Evolutionary conservation across 2,797 vertebrate genomes (phyloP), one percentile per base, ranked within the genome.

Genomic region (Leptodactylus fallax): DNA sequence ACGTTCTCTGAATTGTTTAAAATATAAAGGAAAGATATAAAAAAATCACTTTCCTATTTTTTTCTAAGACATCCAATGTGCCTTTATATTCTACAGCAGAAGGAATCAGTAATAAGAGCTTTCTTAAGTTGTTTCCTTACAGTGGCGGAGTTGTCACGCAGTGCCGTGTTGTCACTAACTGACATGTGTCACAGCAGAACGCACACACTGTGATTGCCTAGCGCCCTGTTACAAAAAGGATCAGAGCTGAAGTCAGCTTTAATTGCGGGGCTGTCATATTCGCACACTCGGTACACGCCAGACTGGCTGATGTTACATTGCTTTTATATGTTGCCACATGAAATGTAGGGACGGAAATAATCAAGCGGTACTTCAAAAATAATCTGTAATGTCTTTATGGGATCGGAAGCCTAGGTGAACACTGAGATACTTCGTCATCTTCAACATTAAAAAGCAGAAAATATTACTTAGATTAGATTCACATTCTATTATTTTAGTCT

Each of bases 181-280:
- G 79, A 76, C 79, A 81, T 19, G 23, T 76, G 86, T 87, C 79
- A 76, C 51, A 21, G 25, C 63, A 67, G 67, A 80, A 56, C 79
- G 23, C 56, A 3, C 79, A 21, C 79, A 21, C 82, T 81, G 60
- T 76, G 80, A 81, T 87, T 63, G 86, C 79, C 56, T 56, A n/a
- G 25, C 27, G 19, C 65, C 49, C 53, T 77, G 55, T 58, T 47
- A 79, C 61, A 53, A 76, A 76, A 82, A 63, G 25, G 80, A 82
- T 76, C 71, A 69, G n/a, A 76, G 56, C 27, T 65, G 63, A 53
- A 81, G 60, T 69, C n/a, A 53, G 58, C 67, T 63, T 87, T 87
- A 87, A 87, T 87, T 82, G 58, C 55, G 74, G 86, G 10, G 67
- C 45, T 87, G 69, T 76, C 65, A 81, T 23, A 74, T 82, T 86